These are phyloP conservation scores for Lacanobia oleracea DNA, from an alignment of 2,888 invertebrate genomes.

Conservation along the genomic window DNA sequence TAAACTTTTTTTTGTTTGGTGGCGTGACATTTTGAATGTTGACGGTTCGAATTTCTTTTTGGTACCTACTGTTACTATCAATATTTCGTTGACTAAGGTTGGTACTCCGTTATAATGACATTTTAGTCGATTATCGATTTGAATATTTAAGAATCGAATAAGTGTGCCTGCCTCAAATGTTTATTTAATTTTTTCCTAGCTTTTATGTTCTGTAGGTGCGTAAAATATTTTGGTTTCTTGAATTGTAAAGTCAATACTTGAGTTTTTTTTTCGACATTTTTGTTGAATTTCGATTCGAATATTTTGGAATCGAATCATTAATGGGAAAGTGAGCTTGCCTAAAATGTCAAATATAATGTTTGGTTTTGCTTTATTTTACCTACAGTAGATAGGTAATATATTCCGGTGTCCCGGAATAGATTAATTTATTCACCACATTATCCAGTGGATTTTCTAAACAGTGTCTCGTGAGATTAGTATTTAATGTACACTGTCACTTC, in stretches of 20 bases:
- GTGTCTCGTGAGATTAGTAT: conserved; percentile 7
- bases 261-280: too few relatives aligned
- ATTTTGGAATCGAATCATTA: too few relatives aligned
- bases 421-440: not conserved
- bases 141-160: conserved; percentile 24
- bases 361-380: too few relatives aligned
- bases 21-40: conserved; percentile 21
- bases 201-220: too few relatives aligned
- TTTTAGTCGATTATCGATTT: conserved; percentile 17
- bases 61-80: not conserved
- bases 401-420: not conserved
- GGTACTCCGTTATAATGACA: not conserved
- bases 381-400: too few relatives aligned
- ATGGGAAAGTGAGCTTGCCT: too few relatives aligned
- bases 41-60: conserved; percentile 33
- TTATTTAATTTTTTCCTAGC: too few relatives aligned
- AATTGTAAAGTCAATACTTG: too few relatives aligned
- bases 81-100: not conserved
- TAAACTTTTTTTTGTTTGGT: conserved; percentile 10
- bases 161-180: too few relatives aligned
- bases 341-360: too few relatives aligned
- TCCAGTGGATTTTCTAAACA: not conserved
- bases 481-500: not conserved
- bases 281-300: too few relatives aligned
- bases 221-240: too few relatives aligned